Percentiles rank a stretch among this genome's conserved stretches.
Evolutionary conservation across 2,113 vertebrate species (phyloP).

Genomic region (Arenaria interpres): DNA sequence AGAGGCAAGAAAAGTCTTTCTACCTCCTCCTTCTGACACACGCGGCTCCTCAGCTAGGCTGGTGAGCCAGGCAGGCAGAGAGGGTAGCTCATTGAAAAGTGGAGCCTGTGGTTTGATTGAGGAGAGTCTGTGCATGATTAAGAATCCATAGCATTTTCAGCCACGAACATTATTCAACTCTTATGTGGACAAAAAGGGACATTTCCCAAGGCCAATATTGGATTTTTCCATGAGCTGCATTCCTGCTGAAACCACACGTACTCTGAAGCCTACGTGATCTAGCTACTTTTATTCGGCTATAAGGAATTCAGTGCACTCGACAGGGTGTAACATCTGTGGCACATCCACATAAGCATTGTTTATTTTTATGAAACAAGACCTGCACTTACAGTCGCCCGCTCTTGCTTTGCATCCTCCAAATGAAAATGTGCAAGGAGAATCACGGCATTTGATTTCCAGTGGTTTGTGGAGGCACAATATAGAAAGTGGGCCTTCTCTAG

Average conservation of each 20-base stretch:
- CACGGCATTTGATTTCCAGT: not conserved
- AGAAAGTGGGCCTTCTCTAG: not conserved
- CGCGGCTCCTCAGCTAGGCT: not conserved
- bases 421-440: not conserved
- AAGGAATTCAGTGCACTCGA: conserved; percentile 34
- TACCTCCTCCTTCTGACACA: not conserved
- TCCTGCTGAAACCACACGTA: not conserved
- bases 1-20: not conserved
- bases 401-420: conserved; percentile 28
- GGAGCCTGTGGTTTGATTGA: not conserved
- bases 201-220: conserved; percentile 20
- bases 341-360: conserved; percentile 30
- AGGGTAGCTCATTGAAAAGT: not conserved
- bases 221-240: conserved; percentile 11
- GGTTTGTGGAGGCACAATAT: conserved; percentile 23
- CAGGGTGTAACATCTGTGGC: conserved; percentile 32
- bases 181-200: not conserved
- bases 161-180: not conserved
- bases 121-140: not conserved
- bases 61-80: not conserved
- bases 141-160: not conserved
- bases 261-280: not conserved
- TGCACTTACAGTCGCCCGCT: not conserved
- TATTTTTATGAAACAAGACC: conserved; percentile 53
- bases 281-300: conserved; percentile 19